Evolutionary conservation across 1,140 invertebrate genomes (phyloP), one percentile per base, ranked within the genome.

Genomic region (Copidosoma floridanum): DNA sequence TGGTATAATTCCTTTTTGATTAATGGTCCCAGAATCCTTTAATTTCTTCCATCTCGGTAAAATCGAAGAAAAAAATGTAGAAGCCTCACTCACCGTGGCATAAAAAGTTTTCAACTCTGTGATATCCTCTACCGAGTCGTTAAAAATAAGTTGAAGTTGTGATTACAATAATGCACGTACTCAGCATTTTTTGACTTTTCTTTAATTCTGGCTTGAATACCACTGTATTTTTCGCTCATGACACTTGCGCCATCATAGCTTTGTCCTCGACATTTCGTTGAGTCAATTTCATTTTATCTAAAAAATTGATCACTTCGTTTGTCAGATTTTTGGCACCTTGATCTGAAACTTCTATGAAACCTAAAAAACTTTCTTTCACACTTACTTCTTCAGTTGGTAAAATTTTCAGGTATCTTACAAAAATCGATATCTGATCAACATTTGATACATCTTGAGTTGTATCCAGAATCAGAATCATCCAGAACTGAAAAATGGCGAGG

Each of bases 381-480:
- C 64, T 47, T 7, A 69, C 63, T 48, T 40, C 58, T 57, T 67
- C 55, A 41, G 65, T 41, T 48, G 52, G 35, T 32, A 50, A 35
- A 35, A 69, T 61, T 47, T 32, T 44, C 8, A 65, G 55, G 26
- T 59, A 67, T 38, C 65, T 51, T 27, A 66, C 53, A 43, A 66
- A 38, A 58, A 63, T 35, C 27, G 61, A 64, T 27, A 67, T 26
- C 41, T 67, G 65, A 61, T 69, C 65, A 29, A 64, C 40, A 61
- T 67, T 65, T 24, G 62, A 56, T 18, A 58, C 63, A 43, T 70
- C 67, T 59, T 71, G 68, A 41, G 67, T 68, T 48, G 65, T 69
- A 62, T 73, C 70, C 63, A 71, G 65, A 57, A 72, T 68, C 16
- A 69, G 65, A 58, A n/a, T n/a, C n/a, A n/a, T n/a, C n/a, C n/a